Conservation (phyloP, 2,888 invertebrate species). For the Trichogramma dendrolimi region DNA sequence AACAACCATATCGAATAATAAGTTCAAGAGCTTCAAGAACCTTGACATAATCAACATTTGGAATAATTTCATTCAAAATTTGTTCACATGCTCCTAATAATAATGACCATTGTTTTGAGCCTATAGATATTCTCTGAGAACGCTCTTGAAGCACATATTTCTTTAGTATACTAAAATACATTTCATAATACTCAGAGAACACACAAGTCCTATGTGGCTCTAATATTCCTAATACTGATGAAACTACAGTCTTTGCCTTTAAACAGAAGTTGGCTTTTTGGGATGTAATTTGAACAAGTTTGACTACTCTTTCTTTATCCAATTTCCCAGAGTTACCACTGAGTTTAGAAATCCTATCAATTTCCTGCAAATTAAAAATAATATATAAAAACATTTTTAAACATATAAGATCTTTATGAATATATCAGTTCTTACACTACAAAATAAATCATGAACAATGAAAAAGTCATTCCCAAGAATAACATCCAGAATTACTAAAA, state of each 20-base stretch:
- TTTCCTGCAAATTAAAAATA: conserved; percentile 52
- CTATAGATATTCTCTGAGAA: conserved; percentile 55
- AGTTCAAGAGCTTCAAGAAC: conserved; percentile 53
- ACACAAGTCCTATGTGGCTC: conserved; percentile 44
- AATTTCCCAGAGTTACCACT: conserved; percentile 51
- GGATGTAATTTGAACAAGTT: conserved; percentile 31
- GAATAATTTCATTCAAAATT: conserved; percentile 44
- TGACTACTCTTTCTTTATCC: conserved; percentile 36
- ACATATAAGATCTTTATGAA: not conserved
- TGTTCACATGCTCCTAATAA: conserved; percentile 34
- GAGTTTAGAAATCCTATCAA: conserved; percentile 53
- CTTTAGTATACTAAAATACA: conserved; percentile 57
- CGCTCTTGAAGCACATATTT: conserved; percentile 57
- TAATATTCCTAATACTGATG: conserved; percentile 37
- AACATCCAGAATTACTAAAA: conserved; percentile 1
- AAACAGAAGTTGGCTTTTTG: conserved; percentile 30
- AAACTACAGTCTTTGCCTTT: conserved; percentile 32
- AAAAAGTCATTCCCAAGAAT: conserved; percentile 36
- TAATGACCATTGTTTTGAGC: conserved; percentile 58
- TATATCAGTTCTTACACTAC: conserved; percentile 31
- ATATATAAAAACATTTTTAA: conserved; percentile 2
- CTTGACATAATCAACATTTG: conserved; percentile 50
- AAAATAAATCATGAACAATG: conserved; percentile 34
- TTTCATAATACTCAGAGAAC: conserved; percentile 51
- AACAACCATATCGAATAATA: conserved; percentile 53